A percentile compares a stretch with the other conserved stretches of the same genome.
phyloP scores from a whole-genome alignment of 2,797 vertebrate genomes.

The Apogon hyalosoma region DNA sequence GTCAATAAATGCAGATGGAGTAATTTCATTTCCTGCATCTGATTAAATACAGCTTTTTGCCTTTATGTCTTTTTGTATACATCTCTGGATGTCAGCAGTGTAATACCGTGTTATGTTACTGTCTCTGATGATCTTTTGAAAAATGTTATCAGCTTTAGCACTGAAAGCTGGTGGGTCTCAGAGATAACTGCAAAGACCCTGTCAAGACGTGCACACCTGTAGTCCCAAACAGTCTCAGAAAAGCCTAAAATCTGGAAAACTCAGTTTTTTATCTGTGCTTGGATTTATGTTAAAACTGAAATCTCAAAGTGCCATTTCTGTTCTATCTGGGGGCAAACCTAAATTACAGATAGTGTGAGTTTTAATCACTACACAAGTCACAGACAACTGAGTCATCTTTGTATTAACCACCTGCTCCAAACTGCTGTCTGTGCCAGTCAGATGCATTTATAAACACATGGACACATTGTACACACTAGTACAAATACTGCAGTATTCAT shows the following conservation, averaged over 20 bases:
- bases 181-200: neutral
- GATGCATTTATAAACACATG: neutral
- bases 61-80: too few relatives aligned
- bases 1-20: too few relatives aligned
- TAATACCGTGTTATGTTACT: too few relatives aligned
- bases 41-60: neutral
- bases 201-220: neutral
- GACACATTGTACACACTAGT: too few relatives aligned
- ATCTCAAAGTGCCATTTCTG: too few relatives aligned
- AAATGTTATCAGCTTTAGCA: neutral
- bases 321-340: neutral
- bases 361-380: slow-evolving; percentile 26
- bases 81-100: too few relatives aligned
- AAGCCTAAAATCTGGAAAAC: neutral
- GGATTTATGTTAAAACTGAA: too few relatives aligned
- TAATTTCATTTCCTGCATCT: neutral
- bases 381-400: slow-evolving; percentile 30
- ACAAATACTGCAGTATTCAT: neutral
- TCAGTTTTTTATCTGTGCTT: too few relatives aligned
- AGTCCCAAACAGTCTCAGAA: neutral
- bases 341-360: neutral
- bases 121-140: too few relatives aligned
- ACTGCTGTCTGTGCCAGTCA: neutral
- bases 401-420: slow-evolving; percentile 8
- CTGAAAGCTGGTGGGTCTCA: neutral